These are phyloP conservation scores for Acrobasis consociella DNA, from an alignment of 2,888 invertebrate genomes.

Conservation along the genomic window DNA sequence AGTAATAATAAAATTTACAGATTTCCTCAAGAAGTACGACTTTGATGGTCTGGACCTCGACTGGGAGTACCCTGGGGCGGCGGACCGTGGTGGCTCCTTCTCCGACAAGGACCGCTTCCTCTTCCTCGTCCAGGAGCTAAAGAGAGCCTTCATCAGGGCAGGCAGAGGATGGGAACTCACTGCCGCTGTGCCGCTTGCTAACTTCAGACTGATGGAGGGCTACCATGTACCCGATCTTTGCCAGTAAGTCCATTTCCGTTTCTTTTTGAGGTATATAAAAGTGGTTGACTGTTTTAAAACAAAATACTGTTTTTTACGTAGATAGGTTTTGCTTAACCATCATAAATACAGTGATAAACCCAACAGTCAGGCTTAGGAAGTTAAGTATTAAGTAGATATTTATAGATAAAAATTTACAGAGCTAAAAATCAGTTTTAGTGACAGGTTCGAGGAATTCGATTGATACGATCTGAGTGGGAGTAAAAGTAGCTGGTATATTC, in stretches of 20 bases:
- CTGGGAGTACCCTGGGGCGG: constrained; percentile 96
- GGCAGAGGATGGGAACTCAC: constrained; percentile 93
- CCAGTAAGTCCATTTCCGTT: constrained; percentile 88
- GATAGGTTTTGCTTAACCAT: no score
- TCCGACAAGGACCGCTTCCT: constrained; percentile 92
- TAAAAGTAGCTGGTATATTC: no score
- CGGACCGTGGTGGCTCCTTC: constrained; percentile 92
- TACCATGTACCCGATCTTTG: constrained; percentile 95
- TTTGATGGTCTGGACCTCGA: constrained; percentile 95
- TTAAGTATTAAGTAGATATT: no score
- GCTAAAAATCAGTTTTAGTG: no score
- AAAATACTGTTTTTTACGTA: no score
- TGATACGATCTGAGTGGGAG: no score
- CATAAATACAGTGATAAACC: no score
- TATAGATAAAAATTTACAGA: no score
- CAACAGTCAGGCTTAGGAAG: no score
- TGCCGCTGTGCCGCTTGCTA: constrained; percentile 94
- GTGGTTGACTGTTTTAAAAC: no score
- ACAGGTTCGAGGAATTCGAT: no score
- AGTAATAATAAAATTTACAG: constrained; percentile 54
- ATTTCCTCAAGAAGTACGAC: constrained; percentile 88
- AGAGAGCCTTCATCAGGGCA: constrained; percentile 89
- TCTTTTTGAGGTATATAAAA: no score
- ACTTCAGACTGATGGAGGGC: constrained; percentile 93
- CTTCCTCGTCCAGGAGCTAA: constrained; percentile 91